A percentile compares a stretch with the other conserved stretches of the same genome.
phyloP scores from a whole-genome alignment of 2,113 vertebrate genomes.

The Galeopterus variegatus region DNA sequence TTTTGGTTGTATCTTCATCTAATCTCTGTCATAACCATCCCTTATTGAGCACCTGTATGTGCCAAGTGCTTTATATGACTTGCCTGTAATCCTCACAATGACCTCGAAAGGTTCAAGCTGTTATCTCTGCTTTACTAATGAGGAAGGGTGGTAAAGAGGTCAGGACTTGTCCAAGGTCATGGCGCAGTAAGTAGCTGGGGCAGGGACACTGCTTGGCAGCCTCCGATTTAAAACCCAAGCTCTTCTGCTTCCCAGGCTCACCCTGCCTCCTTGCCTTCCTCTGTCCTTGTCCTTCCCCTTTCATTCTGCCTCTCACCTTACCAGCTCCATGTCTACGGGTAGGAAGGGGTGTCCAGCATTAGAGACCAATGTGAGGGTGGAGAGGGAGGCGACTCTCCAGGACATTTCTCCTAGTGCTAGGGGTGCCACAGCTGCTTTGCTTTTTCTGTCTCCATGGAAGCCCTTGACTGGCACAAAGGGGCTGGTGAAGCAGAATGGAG shows the following conservation, averaged over 20 bases:
- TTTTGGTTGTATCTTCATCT: not conserved
- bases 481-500: not conserved
- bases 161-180: not conserved
- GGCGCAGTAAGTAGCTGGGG: not conserved
- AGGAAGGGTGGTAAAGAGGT: not conserved
- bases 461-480: not conserved
- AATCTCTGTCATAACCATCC: not conserved
- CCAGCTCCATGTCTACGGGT: not conserved
- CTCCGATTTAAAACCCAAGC: not conserved
- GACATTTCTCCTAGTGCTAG: not conserved
- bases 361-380: not conserved
- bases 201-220: no score
- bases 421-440: not conserved
- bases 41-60: not conserved
- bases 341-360: not conserved
- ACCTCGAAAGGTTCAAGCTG: not conserved
- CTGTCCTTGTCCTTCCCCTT: not conserved
- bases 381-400: not conserved
- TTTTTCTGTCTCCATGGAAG: not conserved
- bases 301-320: not conserved
- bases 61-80: not conserved
- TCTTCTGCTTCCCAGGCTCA: not conserved
- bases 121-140: not conserved
- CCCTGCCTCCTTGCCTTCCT: not conserved
- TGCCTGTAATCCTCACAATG: not conserved